phyloP scores from a whole-genome alignment of 2,113 vertebrate genomes.

The Pluvialis apricaria region DNA sequence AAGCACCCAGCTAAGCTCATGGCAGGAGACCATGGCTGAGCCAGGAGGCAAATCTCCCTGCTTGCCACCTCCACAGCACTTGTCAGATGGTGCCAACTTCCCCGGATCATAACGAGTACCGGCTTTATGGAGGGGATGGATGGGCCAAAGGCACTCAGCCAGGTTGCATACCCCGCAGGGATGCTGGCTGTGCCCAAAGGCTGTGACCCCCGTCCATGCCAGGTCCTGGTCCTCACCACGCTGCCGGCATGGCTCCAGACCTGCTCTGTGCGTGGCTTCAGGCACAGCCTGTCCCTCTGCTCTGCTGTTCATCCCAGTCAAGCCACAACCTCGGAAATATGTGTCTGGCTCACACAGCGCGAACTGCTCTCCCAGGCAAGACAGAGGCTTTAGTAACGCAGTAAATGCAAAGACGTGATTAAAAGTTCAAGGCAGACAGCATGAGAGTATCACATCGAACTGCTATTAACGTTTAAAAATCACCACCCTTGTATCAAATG shows the following conservation, averaged over 20 bases:
- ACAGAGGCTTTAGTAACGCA: background rate
- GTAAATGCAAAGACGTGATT: background rate
- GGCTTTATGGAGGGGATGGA: background rate
- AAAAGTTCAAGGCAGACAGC: background rate
- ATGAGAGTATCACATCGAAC: background rate
- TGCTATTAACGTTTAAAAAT: background rate
- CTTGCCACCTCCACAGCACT: rapidly evolving
- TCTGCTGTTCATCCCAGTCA: background rate
- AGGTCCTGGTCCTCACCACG: background rate
- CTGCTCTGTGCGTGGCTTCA: rapidly evolving
- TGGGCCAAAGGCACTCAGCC: background rate
- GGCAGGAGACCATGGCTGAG: background rate
- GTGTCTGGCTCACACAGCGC: background rate
- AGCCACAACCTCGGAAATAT: background rate
- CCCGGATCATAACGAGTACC: too few species aligned
- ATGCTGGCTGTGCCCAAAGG: rapidly evolving
- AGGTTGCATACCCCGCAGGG: too few species aligned
- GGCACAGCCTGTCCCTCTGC: background rate
- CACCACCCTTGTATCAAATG: background rate
- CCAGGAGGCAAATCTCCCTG: background rate
- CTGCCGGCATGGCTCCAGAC: background rate
- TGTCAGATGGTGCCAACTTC: background rate
- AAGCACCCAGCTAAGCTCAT: background rate
- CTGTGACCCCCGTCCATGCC: too few species aligned
- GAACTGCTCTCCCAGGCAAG: background rate